A percentile compares a stretch with the other conserved stretches of the same genome.
phyloP scores from a whole-genome alignment of 2,797 vertebrate genomes.

The Okamejei kenojei region DNA sequence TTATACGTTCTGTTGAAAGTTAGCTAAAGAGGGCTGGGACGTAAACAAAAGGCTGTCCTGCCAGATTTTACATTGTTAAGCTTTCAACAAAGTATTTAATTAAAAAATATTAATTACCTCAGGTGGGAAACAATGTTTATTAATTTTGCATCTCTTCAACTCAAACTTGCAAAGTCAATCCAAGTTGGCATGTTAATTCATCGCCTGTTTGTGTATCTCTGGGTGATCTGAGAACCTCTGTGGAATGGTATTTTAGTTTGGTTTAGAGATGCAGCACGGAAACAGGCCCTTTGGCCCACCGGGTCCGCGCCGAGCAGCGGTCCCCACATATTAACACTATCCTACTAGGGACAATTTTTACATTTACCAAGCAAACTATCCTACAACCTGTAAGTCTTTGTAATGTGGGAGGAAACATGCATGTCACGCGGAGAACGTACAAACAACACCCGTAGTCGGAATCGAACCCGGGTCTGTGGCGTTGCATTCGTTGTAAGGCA shows the following conservation, averaged over 20 bases:
- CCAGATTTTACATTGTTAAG: neutral
- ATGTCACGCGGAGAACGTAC: too few relatives aligned
- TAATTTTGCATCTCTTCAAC: neutral
- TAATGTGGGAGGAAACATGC: too few relatives aligned
- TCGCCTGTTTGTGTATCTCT: neutral
- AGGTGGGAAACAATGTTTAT: neutral
- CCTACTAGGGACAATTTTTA: too few relatives aligned
- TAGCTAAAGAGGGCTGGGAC: neutral
- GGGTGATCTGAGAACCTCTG: neutral
- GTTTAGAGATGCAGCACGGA: too few relatives aligned
- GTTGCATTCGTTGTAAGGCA: too few relatives aligned
- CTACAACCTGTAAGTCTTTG: too few relatives aligned
- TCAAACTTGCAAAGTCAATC: neutral
- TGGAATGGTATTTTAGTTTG: neutral
- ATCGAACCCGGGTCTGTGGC: too few relatives aligned
- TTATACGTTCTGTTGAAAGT: neutral
- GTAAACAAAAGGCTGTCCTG: neutral
- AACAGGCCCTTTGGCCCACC: too few relatives aligned
- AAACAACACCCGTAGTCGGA: too few relatives aligned
- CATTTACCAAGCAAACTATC: too few relatives aligned
- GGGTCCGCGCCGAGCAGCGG: too few relatives aligned
- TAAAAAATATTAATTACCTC: neutral
- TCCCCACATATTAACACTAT: too few relatives aligned
- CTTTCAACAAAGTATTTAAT: neutral
- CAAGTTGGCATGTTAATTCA: neutral